Conservation (phyloP, 2,113 vertebrate species). For the Aptenodytes forsteri region DNA sequence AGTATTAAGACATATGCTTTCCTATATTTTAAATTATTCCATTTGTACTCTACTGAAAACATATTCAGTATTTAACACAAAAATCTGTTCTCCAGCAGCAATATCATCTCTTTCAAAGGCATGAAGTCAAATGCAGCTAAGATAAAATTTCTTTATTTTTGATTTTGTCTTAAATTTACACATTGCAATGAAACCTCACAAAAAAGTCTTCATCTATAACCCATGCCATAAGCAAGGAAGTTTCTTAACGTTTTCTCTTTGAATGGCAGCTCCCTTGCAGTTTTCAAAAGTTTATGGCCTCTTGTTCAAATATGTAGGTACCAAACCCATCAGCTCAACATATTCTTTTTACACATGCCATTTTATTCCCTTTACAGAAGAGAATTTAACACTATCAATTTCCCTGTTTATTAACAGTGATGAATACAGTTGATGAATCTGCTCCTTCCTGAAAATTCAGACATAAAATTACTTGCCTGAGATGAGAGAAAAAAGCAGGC, state of each 20-base stretch:
- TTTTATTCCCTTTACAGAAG: background rate
- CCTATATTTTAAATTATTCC: background rate
- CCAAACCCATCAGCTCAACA: background rate
- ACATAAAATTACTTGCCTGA: background rate
- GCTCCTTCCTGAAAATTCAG: background rate
- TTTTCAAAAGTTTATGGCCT: background rate
- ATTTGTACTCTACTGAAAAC: background rate
- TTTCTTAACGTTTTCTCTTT: background rate
- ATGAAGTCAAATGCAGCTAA: background rate
- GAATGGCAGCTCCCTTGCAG: background rate
- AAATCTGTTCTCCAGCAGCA: background rate
- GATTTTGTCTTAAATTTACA: background rate
- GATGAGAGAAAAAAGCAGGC: background rate
- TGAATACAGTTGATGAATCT: background rate
- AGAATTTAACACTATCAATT: background rate
- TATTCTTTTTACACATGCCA: background rate
- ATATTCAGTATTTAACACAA: background rate
- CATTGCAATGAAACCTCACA: background rate
- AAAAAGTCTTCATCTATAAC: background rate
- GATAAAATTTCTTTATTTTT: background rate
- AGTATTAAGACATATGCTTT: background rate
- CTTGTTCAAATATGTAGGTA: background rate
- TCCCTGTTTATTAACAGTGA: background rate
- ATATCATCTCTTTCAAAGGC: background rate
- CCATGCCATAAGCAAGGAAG: background rate